Percentiles rank a stretch among this genome's conserved stretches.
Evolutionary conservation across 2,797 vertebrate species (phyloP).

Genomic region (Syndactyla subalaris): DNA sequence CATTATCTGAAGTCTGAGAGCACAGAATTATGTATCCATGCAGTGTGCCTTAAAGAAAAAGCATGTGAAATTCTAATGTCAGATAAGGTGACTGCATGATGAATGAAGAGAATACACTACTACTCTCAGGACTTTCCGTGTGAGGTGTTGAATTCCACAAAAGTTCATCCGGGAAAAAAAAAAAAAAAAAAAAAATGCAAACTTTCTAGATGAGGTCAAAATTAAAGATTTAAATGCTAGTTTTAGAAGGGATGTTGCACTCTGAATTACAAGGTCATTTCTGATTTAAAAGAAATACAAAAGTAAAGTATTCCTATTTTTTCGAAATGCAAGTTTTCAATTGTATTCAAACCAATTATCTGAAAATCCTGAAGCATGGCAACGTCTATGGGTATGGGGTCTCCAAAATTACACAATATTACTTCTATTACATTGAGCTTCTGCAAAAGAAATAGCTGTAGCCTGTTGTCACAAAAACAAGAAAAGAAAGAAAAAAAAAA

Average conservation of each 20-base stretch:
- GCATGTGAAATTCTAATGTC: neutral
- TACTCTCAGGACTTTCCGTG: neutral
- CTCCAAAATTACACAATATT: neutral
- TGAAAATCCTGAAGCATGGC: neutral
- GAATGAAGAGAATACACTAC: neutral
- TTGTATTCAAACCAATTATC: neutral
- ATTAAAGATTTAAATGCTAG: neutral
- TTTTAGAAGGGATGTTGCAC: neutral
- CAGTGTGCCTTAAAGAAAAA: neutral
- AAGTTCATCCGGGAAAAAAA: neutral
- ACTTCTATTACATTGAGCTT: neutral
- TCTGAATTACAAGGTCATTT: neutral
- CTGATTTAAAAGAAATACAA: neutral
- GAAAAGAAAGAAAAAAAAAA: rapidly evolving
- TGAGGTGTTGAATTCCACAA: neutral
- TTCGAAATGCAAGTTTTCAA: neutral
- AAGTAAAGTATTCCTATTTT: neutral
- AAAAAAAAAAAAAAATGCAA: too few relatives aligned
- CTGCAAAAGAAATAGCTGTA: neutral
- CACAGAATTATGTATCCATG: neutral
- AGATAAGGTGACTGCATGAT: neutral
- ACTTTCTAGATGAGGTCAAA: neutral
- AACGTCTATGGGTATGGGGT: neutral
- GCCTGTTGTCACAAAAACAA: neutral
- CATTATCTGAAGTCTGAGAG: constrained; percentile 23